These are phyloP conservation scores for Danio aesculapii DNA, from an alignment of 2,797 vertebrate species.

Conservation along the genomic window DNA sequence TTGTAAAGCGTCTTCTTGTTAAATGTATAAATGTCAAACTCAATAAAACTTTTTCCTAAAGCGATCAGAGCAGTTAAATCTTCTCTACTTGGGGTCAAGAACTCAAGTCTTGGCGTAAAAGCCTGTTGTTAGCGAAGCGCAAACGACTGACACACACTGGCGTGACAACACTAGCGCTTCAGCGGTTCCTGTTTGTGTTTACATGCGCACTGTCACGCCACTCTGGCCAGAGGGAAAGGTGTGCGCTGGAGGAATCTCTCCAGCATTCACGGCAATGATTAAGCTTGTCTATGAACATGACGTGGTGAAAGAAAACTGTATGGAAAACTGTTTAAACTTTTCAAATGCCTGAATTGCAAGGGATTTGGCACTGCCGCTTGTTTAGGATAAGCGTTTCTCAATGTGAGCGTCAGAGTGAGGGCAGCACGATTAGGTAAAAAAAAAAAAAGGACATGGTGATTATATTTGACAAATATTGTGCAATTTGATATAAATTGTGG, in stretches of 20 bases:
- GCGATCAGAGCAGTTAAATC: background rate
- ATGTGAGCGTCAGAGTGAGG: background rate
- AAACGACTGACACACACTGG: slow-evolving; percentile 26
- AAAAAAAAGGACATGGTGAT: background rate
- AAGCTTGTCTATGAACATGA: background rate
- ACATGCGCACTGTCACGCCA: slow-evolving; percentile 26
- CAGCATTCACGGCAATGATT: background rate
- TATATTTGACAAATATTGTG: background rate
- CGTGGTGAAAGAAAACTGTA: background rate
- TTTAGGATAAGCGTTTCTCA: background rate
- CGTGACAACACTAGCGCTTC: slow-evolving; percentile 10
- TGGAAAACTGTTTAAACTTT: background rate
- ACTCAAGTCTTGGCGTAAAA: background rate
- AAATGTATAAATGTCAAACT: background rate
- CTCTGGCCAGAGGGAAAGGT: slow-evolving; percentile 12
- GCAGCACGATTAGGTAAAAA: background rate
- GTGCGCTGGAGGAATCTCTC: background rate
- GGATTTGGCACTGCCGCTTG: background rate
- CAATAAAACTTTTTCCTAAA: background rate
- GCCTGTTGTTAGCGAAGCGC: background rate
- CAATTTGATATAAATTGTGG: background rate
- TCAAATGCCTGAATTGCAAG: background rate
- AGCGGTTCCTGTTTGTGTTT: slow-evolving; percentile 47
- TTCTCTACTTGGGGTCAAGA: background rate
- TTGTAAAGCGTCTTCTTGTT: background rate